Evolutionary conservation across 2,888 invertebrate species (phyloP).

Genomic region (Caenorhabditis sp.): DNA sequence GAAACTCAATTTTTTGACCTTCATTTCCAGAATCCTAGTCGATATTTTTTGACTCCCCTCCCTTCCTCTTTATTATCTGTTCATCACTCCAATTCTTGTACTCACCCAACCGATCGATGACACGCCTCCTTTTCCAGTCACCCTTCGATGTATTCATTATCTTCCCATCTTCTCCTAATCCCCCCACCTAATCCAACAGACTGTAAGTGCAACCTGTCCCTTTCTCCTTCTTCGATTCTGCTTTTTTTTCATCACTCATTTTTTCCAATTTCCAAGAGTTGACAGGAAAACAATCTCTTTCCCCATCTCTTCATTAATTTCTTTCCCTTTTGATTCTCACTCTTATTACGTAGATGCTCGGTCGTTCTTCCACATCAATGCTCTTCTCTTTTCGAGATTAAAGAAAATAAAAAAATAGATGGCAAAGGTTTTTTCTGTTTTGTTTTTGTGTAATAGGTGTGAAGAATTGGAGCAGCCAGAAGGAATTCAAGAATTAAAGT

Average conservation of each 20-base stretch:
- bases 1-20: too few relatives aligned
- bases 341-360: constrained; percentile 13
- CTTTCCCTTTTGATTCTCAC: not conserved
- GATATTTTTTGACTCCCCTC: too few relatives aligned
- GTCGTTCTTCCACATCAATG: not conserved
- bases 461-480: not conserved
- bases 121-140: not conserved
- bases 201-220: not conserved
- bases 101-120: too few relatives aligned
- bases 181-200: not conserved
- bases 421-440: constrained; percentile 24
- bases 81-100: too few relatives aligned
- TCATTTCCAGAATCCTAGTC: too few relatives aligned
- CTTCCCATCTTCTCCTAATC: too few relatives aligned
- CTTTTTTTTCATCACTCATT: not conserved
- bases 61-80: too few relatives aligned
- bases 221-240: not conserved
- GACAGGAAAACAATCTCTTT: constrained; percentile 26
- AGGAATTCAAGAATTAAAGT: constrained; percentile 10
- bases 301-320: not conserved
- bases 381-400: constrained; percentile 34
- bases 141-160: too few relatives aligned
- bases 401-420: not conserved
- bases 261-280: constrained; percentile 6
- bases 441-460: constrained; percentile 40